phyloP scores from a whole-genome alignment of 2,797 vertebrate genomes.

The Gobionotothen gibberifrons region DNA sequence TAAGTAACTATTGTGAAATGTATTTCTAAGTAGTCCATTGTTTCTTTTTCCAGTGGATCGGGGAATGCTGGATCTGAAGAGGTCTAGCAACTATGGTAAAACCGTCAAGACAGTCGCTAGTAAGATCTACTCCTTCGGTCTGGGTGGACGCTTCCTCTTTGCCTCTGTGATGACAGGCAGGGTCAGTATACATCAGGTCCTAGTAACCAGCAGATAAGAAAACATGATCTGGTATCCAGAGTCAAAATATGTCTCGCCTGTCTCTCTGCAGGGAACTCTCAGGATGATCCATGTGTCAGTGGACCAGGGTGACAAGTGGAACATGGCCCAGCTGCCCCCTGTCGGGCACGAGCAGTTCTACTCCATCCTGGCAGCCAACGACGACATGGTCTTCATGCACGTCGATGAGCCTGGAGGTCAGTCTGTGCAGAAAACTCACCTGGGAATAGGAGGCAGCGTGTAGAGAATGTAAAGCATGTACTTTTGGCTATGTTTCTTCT shows the following conservation, averaged over 20 bases:
- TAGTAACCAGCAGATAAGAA: not conserved
- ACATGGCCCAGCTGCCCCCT: conserved; percentile 94
- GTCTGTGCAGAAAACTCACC: conserved; percentile 40
- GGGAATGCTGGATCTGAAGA: conserved; percentile 89
- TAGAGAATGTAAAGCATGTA: not conserved
- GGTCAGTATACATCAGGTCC: conserved; percentile 72
- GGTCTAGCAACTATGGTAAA: conserved; percentile 88
- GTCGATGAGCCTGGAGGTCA: conserved; percentile 94
- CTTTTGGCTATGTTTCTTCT: not conserved
- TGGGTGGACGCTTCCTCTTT: conserved; percentile 93
- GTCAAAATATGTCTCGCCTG: not conserved
- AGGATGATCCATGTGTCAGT: conserved; percentile 92
- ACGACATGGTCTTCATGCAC: conserved; percentile 97
- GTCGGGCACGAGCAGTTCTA: conserved; percentile 96
- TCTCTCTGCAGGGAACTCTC: conserved; percentile 76
- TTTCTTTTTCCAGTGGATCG: conserved; percentile 82
- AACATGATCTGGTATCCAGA: conserved; percentile 4
- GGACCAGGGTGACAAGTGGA: conserved; percentile 92
- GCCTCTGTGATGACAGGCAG: conserved; percentile 94
- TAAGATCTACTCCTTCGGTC: conserved; percentile 93
- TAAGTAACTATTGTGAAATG: conserved; percentile 1
- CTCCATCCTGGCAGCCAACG: conserved; percentile 92
- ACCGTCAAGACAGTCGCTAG: conserved; percentile 86
- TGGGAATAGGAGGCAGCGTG: not conserved
- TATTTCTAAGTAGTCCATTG: not conserved